A percentile compares a stretch with the other conserved stretches of the same genome.
These are phyloP conservation scores for Tetramorium parvispinum DNA, from an alignment of 1,140 invertebrate genomes.

Conservation along the genomic window DNA sequence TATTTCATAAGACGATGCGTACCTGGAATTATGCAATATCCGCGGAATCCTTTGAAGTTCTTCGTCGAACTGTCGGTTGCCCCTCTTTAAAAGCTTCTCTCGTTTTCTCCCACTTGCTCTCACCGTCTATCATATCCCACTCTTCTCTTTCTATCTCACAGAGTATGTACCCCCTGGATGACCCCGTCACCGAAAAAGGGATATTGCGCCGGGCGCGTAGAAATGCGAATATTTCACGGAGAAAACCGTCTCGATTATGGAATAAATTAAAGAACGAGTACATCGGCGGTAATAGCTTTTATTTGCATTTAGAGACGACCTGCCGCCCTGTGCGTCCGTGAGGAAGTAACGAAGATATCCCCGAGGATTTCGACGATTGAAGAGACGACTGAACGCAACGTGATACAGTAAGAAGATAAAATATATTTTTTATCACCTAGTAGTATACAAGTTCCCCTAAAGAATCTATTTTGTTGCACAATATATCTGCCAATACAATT, in stretches of 20 bases:
- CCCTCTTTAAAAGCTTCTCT: conserved; percentile 37
- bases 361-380: neutral
- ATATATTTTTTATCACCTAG: neutral
- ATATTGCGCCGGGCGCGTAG: conserved; percentile 12
- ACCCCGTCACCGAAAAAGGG: conserved; percentile 31
- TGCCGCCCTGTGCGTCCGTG: neutral
- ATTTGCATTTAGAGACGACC: conserved; percentile 54
- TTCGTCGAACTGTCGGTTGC: conserved; percentile 23
- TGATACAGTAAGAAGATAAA: neutral
- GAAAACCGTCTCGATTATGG: conserved; percentile 49
- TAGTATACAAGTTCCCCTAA: neutral
- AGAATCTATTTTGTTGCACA: neutral
- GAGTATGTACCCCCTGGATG: conserved; percentile 9
- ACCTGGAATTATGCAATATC: conserved; percentile 71
- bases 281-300: conserved; percentile 40
- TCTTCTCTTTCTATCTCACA: conserved; percentile 6
- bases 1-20: conserved; percentile 66
- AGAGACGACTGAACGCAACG: neutral
- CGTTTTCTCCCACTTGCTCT: neutral
- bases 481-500: neutral
- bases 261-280: conserved; percentile 58
- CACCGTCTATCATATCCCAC: conserved; percentile 7
- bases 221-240: conserved; percentile 27
- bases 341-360: conserved; percentile 5
- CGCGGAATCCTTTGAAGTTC: conserved; percentile 67